Evolutionary conservation across 2,113 vertebrate species (phyloP), one percentile per base, ranked within the genome.

Genomic region (Hippocampus guttulatus): DNA sequence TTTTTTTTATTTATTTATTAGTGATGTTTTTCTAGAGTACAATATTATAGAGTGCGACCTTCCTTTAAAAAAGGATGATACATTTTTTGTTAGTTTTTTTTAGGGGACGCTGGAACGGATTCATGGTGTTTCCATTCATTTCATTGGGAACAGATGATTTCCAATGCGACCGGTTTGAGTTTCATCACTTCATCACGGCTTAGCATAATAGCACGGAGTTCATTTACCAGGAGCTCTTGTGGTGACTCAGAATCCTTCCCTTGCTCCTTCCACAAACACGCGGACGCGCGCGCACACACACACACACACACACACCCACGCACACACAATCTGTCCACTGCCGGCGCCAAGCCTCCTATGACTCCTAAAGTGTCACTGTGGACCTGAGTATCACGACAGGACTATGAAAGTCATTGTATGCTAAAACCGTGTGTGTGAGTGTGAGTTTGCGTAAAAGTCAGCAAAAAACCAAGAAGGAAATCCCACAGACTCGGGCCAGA

Each of bases 291-390:
- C 9, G 25, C 67, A 52, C 43, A 64, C 27, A 47, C 52, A 72
- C 23, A 67, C 14, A 49, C 25, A 74, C 43, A 64, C 33, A 43
- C 52, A 74, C 18, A 68, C 25, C 18, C 14, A 15, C 14, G 45
- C 25, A 72, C 2, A 74, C 52, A 75, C 71, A 75, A 58, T 77
- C 69, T 69, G 77, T 57, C n/a, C 55, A 47, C 70, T 55, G 67
- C 69, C 70, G 69, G 66, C 1, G 18, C 60, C 52, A 2, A 55
- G 64, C 40, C 45, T 62, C 55, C 57, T 55, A 55, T 20, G 33
- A 20, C 63, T 71, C 18, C 33, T 14, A 57, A 55, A 77, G 75
- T 60, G 66, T 74, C 75, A 27, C 15, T 2, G 64, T 38, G 23
- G 54, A 60, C 33, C 54, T 18, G 18, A 66, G 27, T 33, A 16